Evolutionary conservation across 2,113 vertebrate species (phyloP).

Genomic region (Heptranchias perlo): DNA sequence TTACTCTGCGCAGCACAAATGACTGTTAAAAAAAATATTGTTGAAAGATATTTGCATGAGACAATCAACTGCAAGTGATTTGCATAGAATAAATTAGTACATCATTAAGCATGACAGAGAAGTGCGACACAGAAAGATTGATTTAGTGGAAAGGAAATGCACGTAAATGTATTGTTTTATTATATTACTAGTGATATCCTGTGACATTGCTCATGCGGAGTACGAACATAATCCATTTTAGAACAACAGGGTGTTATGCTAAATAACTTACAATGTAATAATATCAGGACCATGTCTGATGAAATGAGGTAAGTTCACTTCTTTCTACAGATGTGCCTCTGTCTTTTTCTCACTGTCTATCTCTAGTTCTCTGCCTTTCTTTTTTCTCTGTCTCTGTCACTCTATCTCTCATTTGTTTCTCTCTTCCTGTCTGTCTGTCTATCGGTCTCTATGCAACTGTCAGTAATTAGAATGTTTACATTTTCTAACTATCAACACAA

Average conservation of each 20-base stretch:
- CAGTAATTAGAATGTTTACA: neutral
- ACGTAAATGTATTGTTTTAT: neutral
- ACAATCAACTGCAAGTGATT: neutral
- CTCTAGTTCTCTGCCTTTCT: neutral
- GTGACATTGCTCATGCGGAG: neutral
- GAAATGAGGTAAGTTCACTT: neutral
- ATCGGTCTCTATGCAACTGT: neutral
- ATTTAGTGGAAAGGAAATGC: neutral
- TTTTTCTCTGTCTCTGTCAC: neutral
- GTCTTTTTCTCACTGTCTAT: neutral
- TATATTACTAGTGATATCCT: neutral
- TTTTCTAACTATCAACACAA: neutral
- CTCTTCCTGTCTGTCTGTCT: neutral
- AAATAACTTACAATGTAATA: neutral
- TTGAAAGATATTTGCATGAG: neutral
- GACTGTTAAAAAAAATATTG: neutral
- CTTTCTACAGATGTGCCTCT: neutral
- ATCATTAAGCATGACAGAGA: neutral
- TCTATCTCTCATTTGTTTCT: neutral
- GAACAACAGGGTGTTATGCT: neutral
- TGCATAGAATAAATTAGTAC: neutral
- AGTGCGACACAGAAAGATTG: neutral
- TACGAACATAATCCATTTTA: neutral
- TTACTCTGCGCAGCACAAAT: too few relatives aligned
- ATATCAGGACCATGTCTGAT: neutral